Evolutionary conservation across 2,113 vertebrate species (phyloP).

Genomic region (Labeo rohita): DNA sequence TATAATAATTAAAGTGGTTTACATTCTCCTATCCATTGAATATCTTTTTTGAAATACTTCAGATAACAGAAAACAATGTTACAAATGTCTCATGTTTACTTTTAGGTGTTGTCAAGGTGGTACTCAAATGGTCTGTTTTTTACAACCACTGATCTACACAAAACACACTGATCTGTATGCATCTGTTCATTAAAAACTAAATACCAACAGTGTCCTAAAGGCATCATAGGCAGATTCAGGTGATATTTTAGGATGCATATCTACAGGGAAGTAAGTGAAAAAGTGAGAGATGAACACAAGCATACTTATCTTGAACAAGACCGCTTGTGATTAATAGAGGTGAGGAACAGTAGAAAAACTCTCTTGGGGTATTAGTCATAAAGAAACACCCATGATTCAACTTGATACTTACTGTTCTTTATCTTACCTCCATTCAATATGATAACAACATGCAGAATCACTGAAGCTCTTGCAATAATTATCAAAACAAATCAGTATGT

Average conservation of each 20-base stretch:
- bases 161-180: background rate
- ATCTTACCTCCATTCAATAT: slow-evolving; percentile 8
- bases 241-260: slow-evolving; percentile 13
- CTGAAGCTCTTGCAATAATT: background rate
- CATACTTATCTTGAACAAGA: background rate
- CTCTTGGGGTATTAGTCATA: background rate
- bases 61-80: background rate
- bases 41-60: background rate
- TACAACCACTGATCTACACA: background rate
- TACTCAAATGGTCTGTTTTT: background rate
- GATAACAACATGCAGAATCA: background rate
- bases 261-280: background rate
- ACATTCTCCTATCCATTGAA: background rate
- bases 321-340: background rate
- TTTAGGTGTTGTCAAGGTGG: background rate
- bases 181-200: background rate
- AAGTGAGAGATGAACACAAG: background rate
- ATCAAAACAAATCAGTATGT: background rate
- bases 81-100: background rate
- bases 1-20: background rate
- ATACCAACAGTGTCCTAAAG: slow-evolving; percentile 5
- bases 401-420: background rate
- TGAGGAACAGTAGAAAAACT: background rate
- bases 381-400: background rate
- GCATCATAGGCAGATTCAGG: slow-evolving; percentile 14